Conservation (phyloP, 2,113 vertebrate genomes). For the Sarotherodon lohbergeri region DNA sequence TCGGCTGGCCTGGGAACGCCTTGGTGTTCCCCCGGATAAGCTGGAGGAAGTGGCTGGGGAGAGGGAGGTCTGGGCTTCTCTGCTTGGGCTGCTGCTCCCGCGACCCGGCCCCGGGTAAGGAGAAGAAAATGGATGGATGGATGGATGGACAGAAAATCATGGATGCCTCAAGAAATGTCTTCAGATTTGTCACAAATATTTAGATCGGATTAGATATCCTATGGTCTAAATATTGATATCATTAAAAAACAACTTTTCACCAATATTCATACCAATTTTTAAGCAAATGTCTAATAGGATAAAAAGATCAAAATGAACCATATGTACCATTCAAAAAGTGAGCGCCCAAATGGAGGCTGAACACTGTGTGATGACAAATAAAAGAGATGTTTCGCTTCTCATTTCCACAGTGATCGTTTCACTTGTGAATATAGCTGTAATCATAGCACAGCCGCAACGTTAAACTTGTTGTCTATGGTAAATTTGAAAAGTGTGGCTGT, state of each 20-base stretch:
- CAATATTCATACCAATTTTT: background rate
- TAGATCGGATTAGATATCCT: background rate
- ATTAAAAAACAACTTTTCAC: background rate
- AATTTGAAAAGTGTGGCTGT: background rate
- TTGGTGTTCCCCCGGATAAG: too few relatives aligned
- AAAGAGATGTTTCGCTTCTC: background rate
- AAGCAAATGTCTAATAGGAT: background rate
- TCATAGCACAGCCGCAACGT: background rate
- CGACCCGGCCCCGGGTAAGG: too few relatives aligned
- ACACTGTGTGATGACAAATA: background rate
- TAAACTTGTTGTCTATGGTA: background rate
- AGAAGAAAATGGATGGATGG: too few relatives aligned
- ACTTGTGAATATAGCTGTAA: background rate
- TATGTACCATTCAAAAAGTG: background rate
- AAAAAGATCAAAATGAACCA: background rate
- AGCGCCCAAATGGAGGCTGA: background rate
- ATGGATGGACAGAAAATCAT: background rate
- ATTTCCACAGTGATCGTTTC: background rate
- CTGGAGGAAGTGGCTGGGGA: too few relatives aligned
- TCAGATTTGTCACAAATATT: background rate
- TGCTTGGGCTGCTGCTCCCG: too few relatives aligned
- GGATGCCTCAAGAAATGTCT: background rate
- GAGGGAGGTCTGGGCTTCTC: too few relatives aligned
- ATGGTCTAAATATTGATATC: background rate
- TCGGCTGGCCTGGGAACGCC: too few relatives aligned